Evolutionary conservation across 2,797 vertebrate genomes (phyloP), one percentile per base, ranked within the genome.

Genomic region (Typhlichthys subterraneus): DNA sequence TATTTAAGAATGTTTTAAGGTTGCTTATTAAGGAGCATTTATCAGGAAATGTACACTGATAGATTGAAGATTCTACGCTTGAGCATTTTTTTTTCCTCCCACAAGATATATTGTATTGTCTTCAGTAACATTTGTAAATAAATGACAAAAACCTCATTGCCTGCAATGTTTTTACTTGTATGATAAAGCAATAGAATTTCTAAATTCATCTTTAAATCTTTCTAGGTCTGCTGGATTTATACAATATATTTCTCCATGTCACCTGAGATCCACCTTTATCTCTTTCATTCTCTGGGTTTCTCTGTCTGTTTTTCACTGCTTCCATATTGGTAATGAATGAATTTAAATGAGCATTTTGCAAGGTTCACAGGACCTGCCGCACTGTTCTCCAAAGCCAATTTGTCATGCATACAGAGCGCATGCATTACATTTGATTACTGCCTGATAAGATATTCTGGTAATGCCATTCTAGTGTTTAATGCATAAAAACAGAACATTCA

Each of bases 111-210:
- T 80, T 62, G 74, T 62, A 68, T 45, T 63, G 14, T 73, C 73
- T 80, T 75, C 46, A 49, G 65, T 83, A 87, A 88, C 85, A 72
- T 86, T 89, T 93, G 88, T 93, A 93, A 93, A 93, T 93, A 93
- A 92, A 86, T 67, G 14, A 77, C 63, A 72, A 87, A 90, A 90
- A 65, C 57, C 59, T 84, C 45, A 57, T 58, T 33, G 51, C 0
- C 1, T 59, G 47, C 56, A 33, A 55, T 59, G 42, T 65, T 53
- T 19, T 13, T 47, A 42, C 61, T 55, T 38, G 52, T 57, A 10
- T 38, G 45, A 11, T 45, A 14, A 42, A 42, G 38, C 33, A 17
- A 8, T 14, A 38, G 15, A 13, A 54, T 31, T 54, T 15, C 49
- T 50, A n/a, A 72, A 74, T 83, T 12, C 73, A 81, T 85, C 79